phyloP scores from a whole-genome alignment of 2,888 invertebrate species.

The Agrilus cyanescens region DNA sequence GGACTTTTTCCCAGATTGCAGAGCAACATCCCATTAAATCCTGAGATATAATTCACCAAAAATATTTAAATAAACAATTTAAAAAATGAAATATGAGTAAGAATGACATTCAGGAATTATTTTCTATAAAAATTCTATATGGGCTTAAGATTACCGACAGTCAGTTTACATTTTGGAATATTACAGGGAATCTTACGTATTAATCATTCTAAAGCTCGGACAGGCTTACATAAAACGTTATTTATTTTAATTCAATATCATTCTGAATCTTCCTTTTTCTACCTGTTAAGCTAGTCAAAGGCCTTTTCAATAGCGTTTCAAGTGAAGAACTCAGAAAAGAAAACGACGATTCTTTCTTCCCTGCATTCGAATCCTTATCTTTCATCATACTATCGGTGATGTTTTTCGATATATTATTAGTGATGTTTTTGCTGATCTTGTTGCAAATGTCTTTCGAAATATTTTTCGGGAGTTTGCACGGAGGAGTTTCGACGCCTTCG shows the following conservation, averaged over 20 bases:
- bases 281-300: slow-evolving; percentile 22
- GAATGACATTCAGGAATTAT: too few species aligned
- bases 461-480: slow-evolving; percentile 23
- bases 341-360: slow-evolving; percentile 14
- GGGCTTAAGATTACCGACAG: too few species aligned
- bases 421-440: slow-evolving; percentile 15
- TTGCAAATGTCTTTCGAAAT: slow-evolving; percentile 15
- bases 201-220: too few species aligned
- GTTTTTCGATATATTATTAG: slow-evolving; percentile 15
- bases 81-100: too few species aligned
- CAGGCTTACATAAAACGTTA: too few species aligned
- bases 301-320: slow-evolving; percentile 17
- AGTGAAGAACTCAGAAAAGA: slow-evolving; percentile 21
- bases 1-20: too few species aligned
- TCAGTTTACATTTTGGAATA: too few species aligned
- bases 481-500: slow-evolving; percentile 2
- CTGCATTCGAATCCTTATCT: slow-evolving; percentile 5
- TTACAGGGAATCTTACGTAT: too few species aligned
- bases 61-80: too few species aligned
- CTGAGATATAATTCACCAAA: too few species aligned
- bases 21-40: too few species aligned
- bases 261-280: slow-evolving; percentile 31
- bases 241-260: slow-evolving; percentile 22
- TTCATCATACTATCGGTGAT: slow-evolving; percentile 9
- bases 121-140: too few species aligned